Evolutionary conservation across 1,140 invertebrate genomes (phyloP).

Genomic region (Thaumatotibia leucotreta): DNA sequence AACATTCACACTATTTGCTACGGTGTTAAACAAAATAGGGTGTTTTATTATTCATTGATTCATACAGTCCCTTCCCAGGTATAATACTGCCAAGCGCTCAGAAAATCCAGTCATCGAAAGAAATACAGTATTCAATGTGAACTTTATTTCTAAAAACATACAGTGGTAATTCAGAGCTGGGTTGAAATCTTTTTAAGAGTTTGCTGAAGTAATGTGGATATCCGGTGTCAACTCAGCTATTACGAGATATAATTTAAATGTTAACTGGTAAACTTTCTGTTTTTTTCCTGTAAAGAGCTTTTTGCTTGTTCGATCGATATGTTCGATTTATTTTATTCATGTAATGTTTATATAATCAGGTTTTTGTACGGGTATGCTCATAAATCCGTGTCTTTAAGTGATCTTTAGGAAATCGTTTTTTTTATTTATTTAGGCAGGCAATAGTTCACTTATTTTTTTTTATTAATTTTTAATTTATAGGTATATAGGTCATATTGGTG

Average conservation of each 20-base stretch:
- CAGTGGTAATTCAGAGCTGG: neutral
- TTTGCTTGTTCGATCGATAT: neutral
- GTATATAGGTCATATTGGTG: too few relatives aligned
- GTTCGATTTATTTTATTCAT: neutral
- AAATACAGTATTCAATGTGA: neutral
- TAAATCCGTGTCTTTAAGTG: neutral
- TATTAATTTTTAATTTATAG: too few relatives aligned
- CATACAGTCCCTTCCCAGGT: slow-evolving; percentile 7
- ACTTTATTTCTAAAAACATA: neutral
- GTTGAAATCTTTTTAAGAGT: neutral
- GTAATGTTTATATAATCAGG: neutral
- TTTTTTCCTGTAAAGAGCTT: neutral
- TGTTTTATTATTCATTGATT: slow-evolving; percentile 12
- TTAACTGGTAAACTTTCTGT: slow-evolving; percentile 1
- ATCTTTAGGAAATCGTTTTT: too few relatives aligned
- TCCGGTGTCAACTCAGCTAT: neutral
- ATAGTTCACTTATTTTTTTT: too few relatives aligned
- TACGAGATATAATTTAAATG: slow-evolving; percentile 12
- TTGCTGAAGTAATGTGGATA: neutral
- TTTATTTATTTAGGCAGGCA: too few relatives aligned
- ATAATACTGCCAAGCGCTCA: neutral
- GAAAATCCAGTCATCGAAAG: neutral
- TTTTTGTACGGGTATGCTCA: neutral
- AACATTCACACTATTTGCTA: neutral
- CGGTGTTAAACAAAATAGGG: slow-evolving; percentile 10